phyloP scores from a whole-genome alignment of 2,888 invertebrate species.

The Eristalis arbustorum region DNA sequence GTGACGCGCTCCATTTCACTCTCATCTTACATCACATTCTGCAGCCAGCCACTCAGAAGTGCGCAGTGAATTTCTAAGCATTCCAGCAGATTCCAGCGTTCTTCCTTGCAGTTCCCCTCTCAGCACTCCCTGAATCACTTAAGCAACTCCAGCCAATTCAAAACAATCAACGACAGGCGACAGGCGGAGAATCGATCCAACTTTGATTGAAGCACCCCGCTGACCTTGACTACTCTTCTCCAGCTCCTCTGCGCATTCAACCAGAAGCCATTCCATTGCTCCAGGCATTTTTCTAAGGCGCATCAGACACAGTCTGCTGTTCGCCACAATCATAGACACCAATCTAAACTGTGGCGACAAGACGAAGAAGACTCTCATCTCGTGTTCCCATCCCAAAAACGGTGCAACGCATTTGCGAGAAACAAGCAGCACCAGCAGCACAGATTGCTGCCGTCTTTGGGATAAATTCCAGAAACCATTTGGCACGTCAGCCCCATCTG shows the following conservation, averaged over 20 bases:
- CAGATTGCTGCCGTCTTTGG: constrained; percentile 45
- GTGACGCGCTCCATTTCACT: too few species aligned
- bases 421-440: background rate
- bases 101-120: background rate
- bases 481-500: constrained; percentile 46
- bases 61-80: too few species aligned
- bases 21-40: too few species aligned
- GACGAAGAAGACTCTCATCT: background rate
- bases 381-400: constrained; percentile 20
- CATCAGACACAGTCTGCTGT: background rate
- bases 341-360: background rate
- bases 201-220: background rate
- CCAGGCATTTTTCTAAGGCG: background rate
- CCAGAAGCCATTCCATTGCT: background rate
- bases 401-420: constrained; percentile 34
- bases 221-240: background rate
- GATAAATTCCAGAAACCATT: constrained; percentile 67
- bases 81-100: background rate
- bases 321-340: background rate
- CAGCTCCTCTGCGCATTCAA: background rate
- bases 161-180: background rate
- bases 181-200: background rate
- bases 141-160: background rate
- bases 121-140: background rate
- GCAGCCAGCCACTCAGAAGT: too few species aligned